Base-by-base conservation (phyloP, 30 jellyfish, hydroid and myxozoan species). In the Chrysaora quinquecirrha region DNA sequence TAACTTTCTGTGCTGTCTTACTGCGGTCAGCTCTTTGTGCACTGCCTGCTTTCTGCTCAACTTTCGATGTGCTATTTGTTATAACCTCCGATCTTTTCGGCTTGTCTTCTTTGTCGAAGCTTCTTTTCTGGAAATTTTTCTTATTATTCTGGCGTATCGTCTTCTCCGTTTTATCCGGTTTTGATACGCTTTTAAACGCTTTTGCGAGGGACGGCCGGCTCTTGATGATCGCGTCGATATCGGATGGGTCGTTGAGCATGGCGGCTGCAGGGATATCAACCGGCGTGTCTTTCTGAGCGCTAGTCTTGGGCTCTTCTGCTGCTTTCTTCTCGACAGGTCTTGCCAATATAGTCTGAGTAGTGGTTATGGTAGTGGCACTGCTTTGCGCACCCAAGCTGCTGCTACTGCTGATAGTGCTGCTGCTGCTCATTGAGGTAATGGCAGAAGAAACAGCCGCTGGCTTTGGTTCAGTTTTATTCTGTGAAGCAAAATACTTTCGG, bases 401-500 rank as follows among this genome's bases (percentile, higher is more conserved):
- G 25, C 29, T 20, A 19, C 29, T 52, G 29, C 24, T 52, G 2
- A 20, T 25, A 52, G 25, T 10, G 68, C 19, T 52, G 29, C 19
- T 52, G 68, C 19, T 52, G 3, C 25, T 20, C 27, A 19, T 3
- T 10, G 68, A 52, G 6, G 54, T 3, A 3, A 14, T 3, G 54
- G 54, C 6, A 3, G 54, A 38, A 3, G 54, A 6, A 14, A 38
- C 54, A 38, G 54, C 6, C 6, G 54, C 54, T 60, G 86, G 78
- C 30, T 10, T 60, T 11, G 88, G 56, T 27, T 70, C 85, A 24
- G 79, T 30, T 71, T 84, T 83, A 29, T 70, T 86, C n/a, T n/a
- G n/a, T 60, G 70, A 84, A 16, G 92, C 92, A 74, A 94, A 94
- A 74, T 78, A 94, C 64, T 70, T 86, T 91, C 89, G 80, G 2